These are phyloP conservation scores for Laupala kohalensis DNA, from an alignment of 1,140 invertebrate species.

Conservation along the genomic window DNA sequence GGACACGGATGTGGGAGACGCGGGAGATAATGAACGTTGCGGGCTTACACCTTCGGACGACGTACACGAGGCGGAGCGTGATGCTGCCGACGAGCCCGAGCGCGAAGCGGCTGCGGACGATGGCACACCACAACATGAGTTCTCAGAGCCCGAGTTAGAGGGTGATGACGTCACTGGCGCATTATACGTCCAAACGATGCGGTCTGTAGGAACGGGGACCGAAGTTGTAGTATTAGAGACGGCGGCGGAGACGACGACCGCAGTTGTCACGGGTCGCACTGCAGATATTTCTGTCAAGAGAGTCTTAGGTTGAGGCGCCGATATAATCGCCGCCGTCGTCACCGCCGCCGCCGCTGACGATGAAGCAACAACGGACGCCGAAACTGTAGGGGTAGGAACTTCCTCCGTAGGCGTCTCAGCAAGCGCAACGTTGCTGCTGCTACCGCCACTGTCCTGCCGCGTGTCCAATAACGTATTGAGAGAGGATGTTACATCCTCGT, in stretches of 20 bases:
- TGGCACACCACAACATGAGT: slow-evolving; percentile 4
- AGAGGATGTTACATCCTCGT: slow-evolving; percentile 85
- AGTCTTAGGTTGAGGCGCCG: too few species aligned
- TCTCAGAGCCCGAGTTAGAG: slow-evolving; percentile 6
- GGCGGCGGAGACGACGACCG: too few species aligned
- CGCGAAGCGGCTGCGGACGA: background rate
- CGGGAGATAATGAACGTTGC: slow-evolving; percentile 53
- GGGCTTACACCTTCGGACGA: slow-evolving; percentile 49
- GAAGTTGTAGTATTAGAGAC: too few species aligned
- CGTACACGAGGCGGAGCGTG: slow-evolving; percentile 35
- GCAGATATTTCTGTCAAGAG: too few species aligned
- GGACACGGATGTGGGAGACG: slow-evolving; percentile 70
- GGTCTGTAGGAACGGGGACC: slow-evolving; percentile 33
- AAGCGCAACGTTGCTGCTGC: slow-evolving; percentile 9
- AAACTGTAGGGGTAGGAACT: background rate
- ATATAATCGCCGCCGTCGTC: background rate
- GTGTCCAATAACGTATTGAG: slow-evolving; percentile 80
- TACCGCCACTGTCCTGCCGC: slow-evolving; percentile 24
- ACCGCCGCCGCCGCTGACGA: background rate
- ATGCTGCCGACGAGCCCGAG: slow-evolving; percentile 33
- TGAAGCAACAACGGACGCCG: background rate
- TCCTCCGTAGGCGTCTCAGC: background rate
- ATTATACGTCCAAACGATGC: slow-evolving; percentile 86
- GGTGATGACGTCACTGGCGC: slow-evolving; percentile 31
- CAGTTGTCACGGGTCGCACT: too few species aligned